These are phyloP conservation scores for Leptopilina drosophilae DNA, from an alignment of 2,888 invertebrate genomes.

Conservation along the genomic window DNA sequence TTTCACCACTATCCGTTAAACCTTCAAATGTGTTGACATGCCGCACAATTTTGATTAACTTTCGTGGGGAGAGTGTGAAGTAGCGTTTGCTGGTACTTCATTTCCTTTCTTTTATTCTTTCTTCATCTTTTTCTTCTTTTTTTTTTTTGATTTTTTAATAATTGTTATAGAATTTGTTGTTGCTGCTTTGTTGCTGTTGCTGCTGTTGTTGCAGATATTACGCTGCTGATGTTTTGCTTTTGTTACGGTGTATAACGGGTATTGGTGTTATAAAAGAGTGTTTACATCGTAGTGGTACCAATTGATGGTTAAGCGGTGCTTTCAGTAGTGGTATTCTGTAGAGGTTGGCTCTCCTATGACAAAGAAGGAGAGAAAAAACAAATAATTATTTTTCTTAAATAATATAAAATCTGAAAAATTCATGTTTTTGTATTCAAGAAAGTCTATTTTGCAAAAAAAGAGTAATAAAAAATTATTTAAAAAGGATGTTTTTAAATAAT, in stretches of 20 bases:
- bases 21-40: conserved; percentile 37
- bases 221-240: conserved; percentile 52
- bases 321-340: conserved; percentile 81
- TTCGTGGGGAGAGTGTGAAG: conserved; percentile 65
- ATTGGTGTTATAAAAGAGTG: conserved; percentile 69
- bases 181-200: conserved; percentile 61
- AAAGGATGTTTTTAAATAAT: too few relatives aligned
- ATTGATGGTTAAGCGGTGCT: conserved; percentile 79
- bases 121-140: conserved; percentile 60
- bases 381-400: conserved; percentile 37
- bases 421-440: not conserved
- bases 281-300: conserved; percentile 61
- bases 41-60: conserved; percentile 30
- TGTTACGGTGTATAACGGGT: conserved; percentile 63
- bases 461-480: too few relatives aligned
- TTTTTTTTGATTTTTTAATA: conserved; percentile 60
- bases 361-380: conserved; percentile 48
- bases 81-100: conserved; percentile 65
- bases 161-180: conserved; percentile 64
- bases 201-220: conserved; percentile 60
- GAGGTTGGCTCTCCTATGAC: conserved; percentile 79
- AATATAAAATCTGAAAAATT: not conserved
- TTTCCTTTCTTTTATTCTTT: conserved; percentile 46
- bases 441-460: not conserved
- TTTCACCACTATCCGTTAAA: conserved; percentile 30